phyloP scores from a whole-genome alignment of 2,888 invertebrate genomes.

The Encarsia formosa region DNA sequence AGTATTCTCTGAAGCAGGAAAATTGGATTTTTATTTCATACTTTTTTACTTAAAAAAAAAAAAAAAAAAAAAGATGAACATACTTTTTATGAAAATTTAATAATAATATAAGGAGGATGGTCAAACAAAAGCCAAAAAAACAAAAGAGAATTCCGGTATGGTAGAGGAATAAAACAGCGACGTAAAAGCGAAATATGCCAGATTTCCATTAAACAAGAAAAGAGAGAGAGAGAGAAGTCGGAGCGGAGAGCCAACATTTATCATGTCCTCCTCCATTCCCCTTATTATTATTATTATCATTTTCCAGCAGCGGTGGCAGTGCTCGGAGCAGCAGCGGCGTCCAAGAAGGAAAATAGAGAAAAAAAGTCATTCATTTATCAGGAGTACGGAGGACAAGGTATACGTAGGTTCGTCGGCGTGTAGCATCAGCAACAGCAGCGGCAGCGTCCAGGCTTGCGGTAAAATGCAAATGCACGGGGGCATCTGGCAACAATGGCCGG shows the following conservation, averaged over 20 bases:
- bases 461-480: conserved; percentile 47
- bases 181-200: conserved; percentile 21
- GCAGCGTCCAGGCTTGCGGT: background rate
- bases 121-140: background rate
- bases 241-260: background rate
- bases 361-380: too few relatives aligned
- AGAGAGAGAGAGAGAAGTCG: background rate
- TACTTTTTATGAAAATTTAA: background rate
- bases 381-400: too few relatives aligned
- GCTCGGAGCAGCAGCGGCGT: background rate
- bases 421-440: background rate
- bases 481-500: conserved; percentile 53
- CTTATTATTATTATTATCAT: too few relatives aligned
- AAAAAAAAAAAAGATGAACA: background rate
- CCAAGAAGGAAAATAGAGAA: conserved; percentile 2
- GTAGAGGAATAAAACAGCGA: background rate
- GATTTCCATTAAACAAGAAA: conserved; percentile 17
- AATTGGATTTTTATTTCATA: background rate
- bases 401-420: too few relatives aligned
- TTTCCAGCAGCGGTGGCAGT: background rate
- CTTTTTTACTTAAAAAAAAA: too few relatives aligned
- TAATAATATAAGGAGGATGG: background rate
- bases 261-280: too few relatives aligned
- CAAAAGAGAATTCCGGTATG: background rate
- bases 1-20: background rate